Conservation (phyloP, 2,113 vertebrate species). For the Halichoerus grypus region DNA sequence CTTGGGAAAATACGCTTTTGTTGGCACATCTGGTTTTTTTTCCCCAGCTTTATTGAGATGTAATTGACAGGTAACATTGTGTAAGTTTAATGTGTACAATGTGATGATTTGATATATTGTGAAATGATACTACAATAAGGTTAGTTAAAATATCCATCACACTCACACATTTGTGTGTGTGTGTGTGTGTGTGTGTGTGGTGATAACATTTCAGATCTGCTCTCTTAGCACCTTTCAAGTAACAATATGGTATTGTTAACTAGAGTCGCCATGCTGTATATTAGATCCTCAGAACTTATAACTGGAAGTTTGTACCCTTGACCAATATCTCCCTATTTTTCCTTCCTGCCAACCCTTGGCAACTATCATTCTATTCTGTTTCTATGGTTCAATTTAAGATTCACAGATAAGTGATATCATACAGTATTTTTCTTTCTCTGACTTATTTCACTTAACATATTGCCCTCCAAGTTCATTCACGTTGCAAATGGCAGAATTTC, state of each 20-base stretch:
- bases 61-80: background rate
- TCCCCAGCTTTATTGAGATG: background rate
- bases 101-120: background rate
- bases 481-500: background rate
- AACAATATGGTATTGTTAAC: background rate
- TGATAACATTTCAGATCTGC: background rate
- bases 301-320: background rate
- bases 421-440: background rate
- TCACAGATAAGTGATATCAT: background rate
- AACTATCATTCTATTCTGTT: background rate
- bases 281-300: background rate
- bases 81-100: background rate
- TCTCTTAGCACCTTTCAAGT: background rate
- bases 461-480: background rate
- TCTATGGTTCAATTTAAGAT: background rate
- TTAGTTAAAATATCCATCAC: background rate
- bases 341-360: background rate
- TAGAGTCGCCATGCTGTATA: background rate
- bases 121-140: background rate
- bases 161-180: background rate
- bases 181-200: background rate
- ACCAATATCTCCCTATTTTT: background rate
- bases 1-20: background rate
- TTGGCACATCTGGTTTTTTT: background rate
- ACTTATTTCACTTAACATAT: background rate